Percentiles rank a stretch among this genome's conserved stretches.
Conservation (phyloP, 2,888 invertebrate genomes). For the Andricus curvator region DNA sequence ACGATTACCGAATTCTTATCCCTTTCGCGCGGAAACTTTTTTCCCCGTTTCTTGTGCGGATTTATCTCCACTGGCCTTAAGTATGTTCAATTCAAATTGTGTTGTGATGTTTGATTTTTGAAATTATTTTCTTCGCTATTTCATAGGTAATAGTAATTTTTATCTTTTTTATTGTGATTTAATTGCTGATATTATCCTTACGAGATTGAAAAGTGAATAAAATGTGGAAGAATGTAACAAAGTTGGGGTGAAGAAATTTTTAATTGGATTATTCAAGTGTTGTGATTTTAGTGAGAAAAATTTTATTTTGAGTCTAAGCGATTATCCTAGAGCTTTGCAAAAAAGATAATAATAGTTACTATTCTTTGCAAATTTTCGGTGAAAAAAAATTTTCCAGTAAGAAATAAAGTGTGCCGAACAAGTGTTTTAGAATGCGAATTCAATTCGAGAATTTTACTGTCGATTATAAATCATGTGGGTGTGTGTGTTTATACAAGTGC, state of each 20-base stretch:
- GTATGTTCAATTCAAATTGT: slow-evolving; percentile 17
- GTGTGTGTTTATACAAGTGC: neutral
- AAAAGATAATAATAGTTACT: neutral
- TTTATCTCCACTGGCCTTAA: slow-evolving; percentile 1
- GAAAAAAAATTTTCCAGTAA: neutral
- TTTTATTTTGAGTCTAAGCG: neutral
- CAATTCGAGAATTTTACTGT: neutral
- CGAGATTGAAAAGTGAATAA: neutral
- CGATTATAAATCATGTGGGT: neutral
- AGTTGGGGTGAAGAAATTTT: neutral
- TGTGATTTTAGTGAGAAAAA: neutral
- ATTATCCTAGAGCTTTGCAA: neutral
- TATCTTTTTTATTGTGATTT: neutral
- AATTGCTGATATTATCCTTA: neutral
- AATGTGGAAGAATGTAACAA: neutral
- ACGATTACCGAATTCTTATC: slow-evolving; percentile 50
- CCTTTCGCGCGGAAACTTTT: slow-evolving; percentile 28
- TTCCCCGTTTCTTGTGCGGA: neutral
- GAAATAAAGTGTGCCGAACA: neutral
- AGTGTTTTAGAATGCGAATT: neutral
- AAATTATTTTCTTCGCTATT: neutral
- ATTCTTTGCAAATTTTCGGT: neutral
- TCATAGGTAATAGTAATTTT: neutral
- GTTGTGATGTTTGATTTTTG: neutral
- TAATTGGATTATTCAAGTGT: neutral